Base-by-base conservation (phyloP, 1,140 invertebrate species). In the Camponotus vicinus region DNA sequence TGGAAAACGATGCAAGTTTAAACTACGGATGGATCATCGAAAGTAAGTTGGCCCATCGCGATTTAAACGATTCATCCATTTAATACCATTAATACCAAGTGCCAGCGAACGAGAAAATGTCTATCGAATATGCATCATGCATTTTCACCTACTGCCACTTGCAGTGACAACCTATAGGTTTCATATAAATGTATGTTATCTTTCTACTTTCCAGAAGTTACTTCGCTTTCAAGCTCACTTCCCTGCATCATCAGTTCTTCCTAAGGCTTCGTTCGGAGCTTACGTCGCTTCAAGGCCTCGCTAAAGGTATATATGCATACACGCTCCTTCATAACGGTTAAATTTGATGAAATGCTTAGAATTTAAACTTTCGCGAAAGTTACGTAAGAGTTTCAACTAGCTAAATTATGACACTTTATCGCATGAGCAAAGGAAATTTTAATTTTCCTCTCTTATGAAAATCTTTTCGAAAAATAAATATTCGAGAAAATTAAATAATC, bases 221-320 rank as follows among this genome's bases (percentile, higher is more conserved):
- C 90, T 97, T 97, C 91, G 96, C 97, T 82, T 97, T 97, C 93
- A 97, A 97, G 92, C 93, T 97, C 45, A 97, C 97, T 11, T 97
- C 97, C 3, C 92, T 97, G 34, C 97, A 97, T 92, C 97, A 97
- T 92, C 96, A 97, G 91, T 97, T 97, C 92, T 97, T 97, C 94
- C 95, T 97, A 86, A 97, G 97, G 92, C 93, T 97, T 40, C 96
- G 97, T 89, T 96, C 96, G 15, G 97, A 97, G 92, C 96, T 97
- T 49, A 97, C 96, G 45, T 97, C 97, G 59, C 95, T 97, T 49
- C 96, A 96, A 91, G 96, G 96, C 79, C 95, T 97, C 87, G 96
- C 97, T 40, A 96, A 96, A 95, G 97, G 94, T 94, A 82, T 18
- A 52, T 49, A 49, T 13, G 3, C 11, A 49, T 15, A 3, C 4